phyloP scores from a whole-genome alignment of 2,113 vertebrate species.

The Megaceryle torquata region DNA sequence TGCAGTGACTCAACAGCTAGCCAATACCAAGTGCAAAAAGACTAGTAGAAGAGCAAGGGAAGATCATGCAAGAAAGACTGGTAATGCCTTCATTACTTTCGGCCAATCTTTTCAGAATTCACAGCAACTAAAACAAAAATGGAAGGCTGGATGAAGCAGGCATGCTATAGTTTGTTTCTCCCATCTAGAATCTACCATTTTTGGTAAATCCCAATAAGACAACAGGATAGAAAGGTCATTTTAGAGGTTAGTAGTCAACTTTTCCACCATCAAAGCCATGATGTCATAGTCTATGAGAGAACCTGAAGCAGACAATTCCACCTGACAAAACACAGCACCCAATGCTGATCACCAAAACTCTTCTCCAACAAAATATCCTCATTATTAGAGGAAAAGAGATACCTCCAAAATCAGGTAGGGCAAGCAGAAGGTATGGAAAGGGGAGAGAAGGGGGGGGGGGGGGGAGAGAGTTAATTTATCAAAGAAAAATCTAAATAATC shows the following conservation, averaged over 20 bases:
- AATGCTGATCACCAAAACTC: neutral
- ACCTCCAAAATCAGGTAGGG: neutral
- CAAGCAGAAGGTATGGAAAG: neutral
- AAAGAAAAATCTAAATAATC: neutral
- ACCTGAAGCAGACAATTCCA: neutral
- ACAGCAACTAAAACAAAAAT: neutral
- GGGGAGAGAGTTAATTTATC: neutral
- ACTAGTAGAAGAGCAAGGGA: neutral
- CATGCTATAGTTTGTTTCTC: neutral
- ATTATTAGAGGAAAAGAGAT: neutral
- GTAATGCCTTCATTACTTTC: neutral
- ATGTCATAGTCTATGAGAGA: neutral
- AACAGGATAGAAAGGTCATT: neutral
- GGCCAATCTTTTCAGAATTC: neutral
- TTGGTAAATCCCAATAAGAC: neutral
- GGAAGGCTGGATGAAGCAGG: neutral
- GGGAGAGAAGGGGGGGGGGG: accelerated
- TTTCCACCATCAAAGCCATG: neutral
- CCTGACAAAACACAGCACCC: neutral
- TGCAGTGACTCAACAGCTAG: neutral
- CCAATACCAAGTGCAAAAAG: neutral
- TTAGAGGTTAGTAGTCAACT: neutral
- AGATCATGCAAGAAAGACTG: neutral
- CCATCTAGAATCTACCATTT: neutral
- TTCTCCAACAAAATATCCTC: neutral